A percentile compares a stretch with the other conserved stretches of the same genome.
Conservation (phyloP, 1,140 invertebrate genomes). For the Anadara kagoshimensis region DNA sequence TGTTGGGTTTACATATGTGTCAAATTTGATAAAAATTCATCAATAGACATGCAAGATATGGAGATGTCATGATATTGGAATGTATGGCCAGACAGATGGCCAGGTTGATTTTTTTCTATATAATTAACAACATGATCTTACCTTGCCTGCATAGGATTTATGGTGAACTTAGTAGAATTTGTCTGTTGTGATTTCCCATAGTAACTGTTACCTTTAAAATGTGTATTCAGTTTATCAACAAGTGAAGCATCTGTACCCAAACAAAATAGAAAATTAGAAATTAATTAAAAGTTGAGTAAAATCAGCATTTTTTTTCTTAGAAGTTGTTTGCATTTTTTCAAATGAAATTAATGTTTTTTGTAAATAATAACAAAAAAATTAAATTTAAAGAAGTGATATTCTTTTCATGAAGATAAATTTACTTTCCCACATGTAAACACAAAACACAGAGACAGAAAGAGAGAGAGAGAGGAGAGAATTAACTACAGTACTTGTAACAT, state of each 20-base stretch:
- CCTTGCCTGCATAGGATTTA: slow-evolving; percentile 69
- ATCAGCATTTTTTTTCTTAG: neutral
- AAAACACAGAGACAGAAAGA: neutral
- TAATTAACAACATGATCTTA: slow-evolving; percentile 39
- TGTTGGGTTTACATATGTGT: too few relatives aligned
- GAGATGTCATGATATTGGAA: too few relatives aligned
- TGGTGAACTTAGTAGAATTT: slow-evolving; percentile 57
- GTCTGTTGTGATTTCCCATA: slow-evolving; percentile 55
- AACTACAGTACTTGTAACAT: neutral
- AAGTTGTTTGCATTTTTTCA: neutral
- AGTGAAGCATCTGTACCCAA: slow-evolving; percentile 65
- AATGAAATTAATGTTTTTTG: neutral
- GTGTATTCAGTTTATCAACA: slow-evolving; percentile 65
- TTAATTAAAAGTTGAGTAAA: neutral
- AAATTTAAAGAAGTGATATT: neutral
- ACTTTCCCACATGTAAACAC: neutral
- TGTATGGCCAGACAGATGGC: too few relatives aligned
- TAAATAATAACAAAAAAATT: neutral
- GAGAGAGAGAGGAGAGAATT: neutral
- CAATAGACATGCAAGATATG: too few relatives aligned
- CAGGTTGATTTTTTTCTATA: too few relatives aligned
- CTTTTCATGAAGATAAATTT: neutral
- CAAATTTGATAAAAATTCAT: too few relatives aligned
- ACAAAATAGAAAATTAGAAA: slow-evolving; percentile 10
- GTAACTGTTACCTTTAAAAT: slow-evolving; percentile 53